Conservation (phyloP, 2,113 vertebrate species). For the Carlito syrichta region DNA sequence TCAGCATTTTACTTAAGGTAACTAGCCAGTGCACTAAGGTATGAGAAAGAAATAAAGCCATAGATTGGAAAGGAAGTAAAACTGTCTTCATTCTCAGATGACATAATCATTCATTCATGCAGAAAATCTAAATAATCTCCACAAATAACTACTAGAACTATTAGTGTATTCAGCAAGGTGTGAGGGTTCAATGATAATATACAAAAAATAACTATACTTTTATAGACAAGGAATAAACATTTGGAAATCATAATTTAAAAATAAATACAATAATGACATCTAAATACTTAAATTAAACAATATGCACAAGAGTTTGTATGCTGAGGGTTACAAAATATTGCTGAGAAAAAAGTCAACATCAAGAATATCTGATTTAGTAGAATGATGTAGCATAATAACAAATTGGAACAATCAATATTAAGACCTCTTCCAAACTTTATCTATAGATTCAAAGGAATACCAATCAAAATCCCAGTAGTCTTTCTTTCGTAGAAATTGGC, state of each 20-base stretch:
- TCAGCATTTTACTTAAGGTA: not conserved
- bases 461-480: not conserved
- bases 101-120: not conserved
- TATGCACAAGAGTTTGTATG: not conserved
- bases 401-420: not conserved
- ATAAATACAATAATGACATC: not conserved
- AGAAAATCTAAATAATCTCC: not conserved
- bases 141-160: not conserved
- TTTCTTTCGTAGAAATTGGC: not conserved
- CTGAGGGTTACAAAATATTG: not conserved
- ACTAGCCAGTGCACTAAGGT: not conserved
- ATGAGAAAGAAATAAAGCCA: not conserved
- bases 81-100: not conserved
- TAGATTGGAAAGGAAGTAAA: not conserved
- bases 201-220: not conserved
- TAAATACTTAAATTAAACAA: not conserved
- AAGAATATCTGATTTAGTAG: not conserved
- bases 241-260: not conserved
- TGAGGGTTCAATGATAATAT: not conserved
- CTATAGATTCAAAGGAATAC: not conserved
- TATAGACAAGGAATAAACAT: not conserved
- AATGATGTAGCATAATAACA: not conserved
- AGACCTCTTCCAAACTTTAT: not conserved
- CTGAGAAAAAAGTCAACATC: not conserved
- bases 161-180: not conserved